These are phyloP conservation scores for Rutpela maculata DNA, from an alignment of 2,888 invertebrate species.

Conservation along the genomic window DNA sequence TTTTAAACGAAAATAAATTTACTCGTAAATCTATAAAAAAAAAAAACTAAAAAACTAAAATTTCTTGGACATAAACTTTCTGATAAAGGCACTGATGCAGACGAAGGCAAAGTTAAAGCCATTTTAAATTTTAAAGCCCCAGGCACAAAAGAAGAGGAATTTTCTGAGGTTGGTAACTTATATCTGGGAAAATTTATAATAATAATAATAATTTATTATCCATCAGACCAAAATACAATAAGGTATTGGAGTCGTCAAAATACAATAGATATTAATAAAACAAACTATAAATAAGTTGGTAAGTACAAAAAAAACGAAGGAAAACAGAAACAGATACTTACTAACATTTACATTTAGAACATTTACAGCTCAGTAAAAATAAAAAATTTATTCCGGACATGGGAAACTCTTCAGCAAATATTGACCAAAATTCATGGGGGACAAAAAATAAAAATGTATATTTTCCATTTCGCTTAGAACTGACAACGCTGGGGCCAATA, in stretches of 20 bases:
- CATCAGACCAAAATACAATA: no score
- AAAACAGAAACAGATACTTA: no score
- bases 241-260: no score
- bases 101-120: slow-evolving; percentile 44
- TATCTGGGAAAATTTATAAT: no score
- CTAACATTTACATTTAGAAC: no score
- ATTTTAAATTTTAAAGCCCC: slow-evolving; percentile 54
- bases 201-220: no score
- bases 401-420: slow-evolving; percentile 44
- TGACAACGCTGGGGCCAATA: slow-evolving; percentile 54
- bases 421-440: slow-evolving; percentile 47
- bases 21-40: no score
- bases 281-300: no score
- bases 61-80: slow-evolving; percentile 49
- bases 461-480: slow-evolving; percentile 50
- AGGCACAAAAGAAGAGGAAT: slow-evolving; percentile 55
- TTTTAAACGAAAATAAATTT: slow-evolving; percentile 63
- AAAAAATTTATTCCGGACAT: slow-evolving; percentile 54
- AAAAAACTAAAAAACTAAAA: slow-evolving; percentile 30
- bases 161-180: slow-evolving; percentile 55
- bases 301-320: no score
- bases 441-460: slow-evolving; percentile 48
- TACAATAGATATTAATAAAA: no score
- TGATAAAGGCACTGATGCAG: slow-evolving; percentile 47
- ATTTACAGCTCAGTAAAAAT: no score